phyloP scores from a whole-genome alignment of 2,797 vertebrate genomes.

The Myoxocephalus aenaeus region DNA sequence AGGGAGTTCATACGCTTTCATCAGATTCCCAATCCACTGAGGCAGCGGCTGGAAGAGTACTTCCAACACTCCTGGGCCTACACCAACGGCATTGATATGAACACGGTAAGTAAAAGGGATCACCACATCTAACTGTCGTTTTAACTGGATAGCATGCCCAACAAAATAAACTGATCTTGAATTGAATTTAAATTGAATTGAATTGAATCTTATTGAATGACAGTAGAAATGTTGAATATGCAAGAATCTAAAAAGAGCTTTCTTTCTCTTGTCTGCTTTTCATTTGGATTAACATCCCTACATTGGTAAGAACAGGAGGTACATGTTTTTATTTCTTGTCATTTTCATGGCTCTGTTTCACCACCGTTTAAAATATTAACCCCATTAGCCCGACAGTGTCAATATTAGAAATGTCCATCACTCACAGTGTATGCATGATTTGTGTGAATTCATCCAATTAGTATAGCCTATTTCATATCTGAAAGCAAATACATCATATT shows the following conservation, averaged over 20 bases:
- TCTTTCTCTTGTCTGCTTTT: constrained; percentile 92
- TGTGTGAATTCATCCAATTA: background rate
- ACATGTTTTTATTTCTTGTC: constrained; percentile 82
- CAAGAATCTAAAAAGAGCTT: constrained; percentile 89
- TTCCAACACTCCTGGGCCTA: constrained; percentile 99
- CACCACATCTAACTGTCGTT: background rate
- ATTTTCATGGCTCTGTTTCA: constrained; percentile 27
- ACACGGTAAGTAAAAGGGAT: constrained; percentile 89
- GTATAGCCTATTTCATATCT: background rate
- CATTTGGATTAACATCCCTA: constrained; percentile 90
- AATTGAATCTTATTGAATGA: constrained; percentile 2
- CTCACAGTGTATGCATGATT: background rate
- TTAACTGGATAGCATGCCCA: background rate
- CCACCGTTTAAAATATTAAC: constrained; percentile 1
- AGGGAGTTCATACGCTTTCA: constrained; percentile 99
- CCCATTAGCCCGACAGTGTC: background rate
- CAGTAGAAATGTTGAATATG: background rate
- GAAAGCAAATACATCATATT: background rate
- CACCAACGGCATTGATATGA: constrained; percentile 99
- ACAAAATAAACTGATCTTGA: background rate
- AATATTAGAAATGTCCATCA: background rate
- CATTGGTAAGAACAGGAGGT: constrained; percentile 99
- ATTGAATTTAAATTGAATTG: too few species aligned
- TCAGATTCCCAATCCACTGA: constrained; percentile 97
- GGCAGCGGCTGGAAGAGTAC: constrained; percentile 97